Conservation (phyloP, 2,888 invertebrate species). For the Calliopum simillimum region DNA sequence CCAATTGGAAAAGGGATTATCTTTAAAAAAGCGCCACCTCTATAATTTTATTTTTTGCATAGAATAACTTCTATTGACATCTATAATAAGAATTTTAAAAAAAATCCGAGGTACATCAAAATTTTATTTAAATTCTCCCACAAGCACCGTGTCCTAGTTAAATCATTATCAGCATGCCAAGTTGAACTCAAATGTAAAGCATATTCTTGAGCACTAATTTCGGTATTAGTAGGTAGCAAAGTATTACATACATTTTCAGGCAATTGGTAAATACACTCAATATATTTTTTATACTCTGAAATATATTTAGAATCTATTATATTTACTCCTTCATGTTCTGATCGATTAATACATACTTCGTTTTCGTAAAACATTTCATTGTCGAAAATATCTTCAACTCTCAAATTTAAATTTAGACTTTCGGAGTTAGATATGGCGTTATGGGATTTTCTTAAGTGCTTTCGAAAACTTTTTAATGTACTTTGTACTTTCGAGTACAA, state of each 20-base stretch:
- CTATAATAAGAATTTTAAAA: no score
- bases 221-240: neutral
- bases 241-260: neutral
- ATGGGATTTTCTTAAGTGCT: slow-evolving; percentile 5
- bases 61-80: no score
- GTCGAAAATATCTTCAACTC: neutral
- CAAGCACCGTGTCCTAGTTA: no score
- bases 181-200: neutral
- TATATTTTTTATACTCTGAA: slow-evolving; percentile 8
- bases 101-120: no score
- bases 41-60: no score
- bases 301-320: neutral
- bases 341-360: neutral
- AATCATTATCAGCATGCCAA: neutral
- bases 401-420: slow-evolving; percentile 1
- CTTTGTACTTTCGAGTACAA: slow-evolving; percentile 4
- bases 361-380: neutral
- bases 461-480: slow-evolving; percentile 4
- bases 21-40: no score
- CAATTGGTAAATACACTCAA: neutral
- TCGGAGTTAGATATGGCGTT: neutral
- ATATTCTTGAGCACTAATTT: slow-evolving; percentile 1
- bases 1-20: no score
- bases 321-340: neutral
- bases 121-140: no score